phyloP scores from a whole-genome alignment of 2,888 invertebrate genomes.

The Pristionchus japonicus region DNA sequence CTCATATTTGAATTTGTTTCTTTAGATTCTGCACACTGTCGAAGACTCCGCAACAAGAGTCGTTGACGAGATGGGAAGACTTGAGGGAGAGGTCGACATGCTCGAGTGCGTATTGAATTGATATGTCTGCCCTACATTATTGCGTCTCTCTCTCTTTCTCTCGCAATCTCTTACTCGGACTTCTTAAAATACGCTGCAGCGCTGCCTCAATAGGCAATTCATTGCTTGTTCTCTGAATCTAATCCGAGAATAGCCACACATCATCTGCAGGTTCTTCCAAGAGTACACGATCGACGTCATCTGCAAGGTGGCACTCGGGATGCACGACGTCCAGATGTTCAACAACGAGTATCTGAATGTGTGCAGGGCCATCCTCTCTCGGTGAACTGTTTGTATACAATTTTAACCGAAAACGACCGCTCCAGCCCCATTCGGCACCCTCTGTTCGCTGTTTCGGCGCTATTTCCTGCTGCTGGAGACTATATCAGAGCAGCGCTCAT shows the following conservation, averaged over 20 bases:
- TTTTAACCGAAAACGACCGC: background rate
- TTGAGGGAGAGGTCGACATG: background rate
- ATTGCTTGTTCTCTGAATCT: background rate
- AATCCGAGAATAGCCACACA: background rate
- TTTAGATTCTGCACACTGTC: slow-evolving; percentile 54
- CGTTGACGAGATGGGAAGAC: background rate
- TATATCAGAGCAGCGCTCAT: background rate
- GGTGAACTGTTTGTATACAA: background rate
- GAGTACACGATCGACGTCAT: slow-evolving; percentile 62
- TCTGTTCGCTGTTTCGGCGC: background rate
- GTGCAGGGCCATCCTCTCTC: background rate
- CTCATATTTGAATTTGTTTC: too few species aligned
- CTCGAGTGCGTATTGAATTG: background rate
- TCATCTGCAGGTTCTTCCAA: slow-evolving; percentile 55
- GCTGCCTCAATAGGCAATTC: background rate
- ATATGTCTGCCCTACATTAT: background rate
- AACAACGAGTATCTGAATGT: slow-evolving; percentile 49
- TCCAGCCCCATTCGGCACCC: background rate
- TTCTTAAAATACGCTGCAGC: too few species aligned
- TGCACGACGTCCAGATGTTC: slow-evolving; percentile 53
- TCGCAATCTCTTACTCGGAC: too few species aligned
- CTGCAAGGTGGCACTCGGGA: slow-evolving; percentile 59
- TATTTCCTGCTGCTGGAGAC: background rate
- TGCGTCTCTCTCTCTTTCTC: background rate
- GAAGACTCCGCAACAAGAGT: background rate